Base-by-base conservation (phyloP, 2,113 vertebrate species). In the Brachypodius melanocephalos region DNA sequence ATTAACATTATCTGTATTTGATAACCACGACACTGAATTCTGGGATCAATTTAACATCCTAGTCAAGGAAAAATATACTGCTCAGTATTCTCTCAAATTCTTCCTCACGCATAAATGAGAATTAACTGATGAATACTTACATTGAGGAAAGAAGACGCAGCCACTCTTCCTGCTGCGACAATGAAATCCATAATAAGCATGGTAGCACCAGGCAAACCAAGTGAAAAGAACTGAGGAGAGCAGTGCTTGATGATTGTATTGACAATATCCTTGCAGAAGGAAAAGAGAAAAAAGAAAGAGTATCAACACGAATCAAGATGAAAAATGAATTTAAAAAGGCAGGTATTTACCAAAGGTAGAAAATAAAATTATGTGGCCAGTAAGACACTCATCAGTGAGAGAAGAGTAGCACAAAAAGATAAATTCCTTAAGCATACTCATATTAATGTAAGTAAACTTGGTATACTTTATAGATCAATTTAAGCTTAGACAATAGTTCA, bases 221-320 rank as follows among this genome's bases (percentile, higher is more conserved):
- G 98, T 51, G 99, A 99, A 98, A 99, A 99, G 98, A 99, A 99
- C 4, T 99, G 98, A 88, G 99, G 99, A 93, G 99, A 99, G 85
- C 99, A 99, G 97, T 99, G 99, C 84, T 99, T 99, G 97, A 99
- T 99, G 96, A 99, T 99, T 95, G 99, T 99, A 98, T 99, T 99
- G 89, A 99, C 99, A 95, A 99, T 99, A 97, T 99, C 99, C 99
- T 99, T 97, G 36, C 32, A 94, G 68, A 72, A 79, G 72, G 80
- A 90, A 69, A 97, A 94, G 83, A 57, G 59, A 48, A 94, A 89
- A 78, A 79, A 82, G 14, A n/a, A 90, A 51, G 38, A 86, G 52
- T 77, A 85, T 78, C 69, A 76, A 85, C 32, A 75, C 12, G 0
- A 75, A 75, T 61, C 46, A 68, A 68, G 49, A 62, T n/a, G 55